Conservation (phyloP, 2,888 invertebrate genomes). For the Flabesymbios commensalis region DNA sequence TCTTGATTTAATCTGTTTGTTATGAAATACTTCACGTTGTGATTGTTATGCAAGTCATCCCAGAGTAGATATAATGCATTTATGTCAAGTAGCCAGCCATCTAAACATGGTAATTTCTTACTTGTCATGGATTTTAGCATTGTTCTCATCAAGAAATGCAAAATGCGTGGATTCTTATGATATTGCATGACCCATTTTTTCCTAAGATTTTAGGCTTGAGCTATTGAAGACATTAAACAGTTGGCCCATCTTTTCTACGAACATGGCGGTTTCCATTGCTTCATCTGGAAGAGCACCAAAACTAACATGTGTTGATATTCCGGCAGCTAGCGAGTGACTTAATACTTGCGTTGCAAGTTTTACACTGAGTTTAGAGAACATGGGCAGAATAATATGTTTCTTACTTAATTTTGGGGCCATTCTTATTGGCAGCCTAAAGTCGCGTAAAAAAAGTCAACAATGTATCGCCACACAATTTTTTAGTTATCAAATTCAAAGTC, state of each 20-base stretch:
- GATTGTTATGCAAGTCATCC: background rate
- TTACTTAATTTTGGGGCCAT: constrained; percentile 2
- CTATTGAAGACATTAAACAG: constrained; percentile 18
- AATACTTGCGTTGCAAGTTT: constrained; percentile 12
- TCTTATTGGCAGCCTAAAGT: background rate
- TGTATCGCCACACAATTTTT: background rate
- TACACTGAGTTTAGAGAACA: constrained; percentile 1
- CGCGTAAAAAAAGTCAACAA: constrained; percentile 6
- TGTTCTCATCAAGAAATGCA: background rate
- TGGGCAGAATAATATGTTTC: background rate
- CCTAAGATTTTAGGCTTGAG: background rate
- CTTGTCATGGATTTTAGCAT: background rate
- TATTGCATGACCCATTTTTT: background rate
- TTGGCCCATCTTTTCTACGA: constrained; percentile 8
- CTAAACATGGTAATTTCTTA: background rate
- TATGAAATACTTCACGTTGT: constrained; percentile 1
- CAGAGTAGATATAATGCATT: background rate
- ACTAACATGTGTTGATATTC: background rate
- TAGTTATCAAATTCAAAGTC: constrained; percentile 1
- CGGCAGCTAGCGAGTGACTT: constrained; percentile 15
- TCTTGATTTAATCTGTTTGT: constrained; percentile 21
- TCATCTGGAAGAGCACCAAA: background rate
- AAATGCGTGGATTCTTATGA: background rate
- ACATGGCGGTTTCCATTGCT: constrained; percentile 9
- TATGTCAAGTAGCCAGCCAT: constrained; percentile 12